These are phyloP conservation scores for Agrotis exclamationis DNA, from an alignment of 2,888 invertebrate species.

Conservation along the genomic window DNA sequence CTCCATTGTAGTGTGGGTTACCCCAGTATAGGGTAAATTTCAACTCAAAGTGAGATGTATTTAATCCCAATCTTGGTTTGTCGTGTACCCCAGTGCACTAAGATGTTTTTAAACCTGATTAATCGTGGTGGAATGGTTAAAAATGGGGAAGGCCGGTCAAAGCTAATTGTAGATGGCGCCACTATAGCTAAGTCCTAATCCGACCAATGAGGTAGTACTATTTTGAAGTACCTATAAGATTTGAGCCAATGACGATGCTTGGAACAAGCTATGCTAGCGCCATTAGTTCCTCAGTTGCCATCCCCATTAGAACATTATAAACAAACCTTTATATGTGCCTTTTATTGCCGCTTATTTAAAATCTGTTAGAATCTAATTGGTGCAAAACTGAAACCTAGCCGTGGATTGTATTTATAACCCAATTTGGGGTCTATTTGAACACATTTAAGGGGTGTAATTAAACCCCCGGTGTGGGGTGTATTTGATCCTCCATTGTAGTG, in stretches of 20 bases:
- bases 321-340: slow-evolving; percentile 7
- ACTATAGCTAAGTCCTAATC: no score
- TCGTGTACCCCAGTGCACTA: neutral
- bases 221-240: no score
- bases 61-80: neutral
- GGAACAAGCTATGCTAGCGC: no score
- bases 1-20: neutral
- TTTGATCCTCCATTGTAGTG: neutral
- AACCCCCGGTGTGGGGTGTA: neutral
- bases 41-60: no score
- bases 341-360: neutral
- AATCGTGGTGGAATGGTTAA: neutral
- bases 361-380: neutral
- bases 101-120: neutral
- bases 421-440: neutral
- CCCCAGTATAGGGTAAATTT: neutral
- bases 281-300: no score
- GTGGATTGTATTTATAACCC: neutral
- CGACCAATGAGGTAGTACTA: no score
- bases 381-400: neutral
- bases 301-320: no score
- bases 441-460: neutral
- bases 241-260: no score
- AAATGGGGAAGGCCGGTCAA: no score
- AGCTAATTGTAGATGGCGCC: no score